Conservation (phyloP, 2,888 invertebrate species). For the Diplolepis rosae region DNA sequence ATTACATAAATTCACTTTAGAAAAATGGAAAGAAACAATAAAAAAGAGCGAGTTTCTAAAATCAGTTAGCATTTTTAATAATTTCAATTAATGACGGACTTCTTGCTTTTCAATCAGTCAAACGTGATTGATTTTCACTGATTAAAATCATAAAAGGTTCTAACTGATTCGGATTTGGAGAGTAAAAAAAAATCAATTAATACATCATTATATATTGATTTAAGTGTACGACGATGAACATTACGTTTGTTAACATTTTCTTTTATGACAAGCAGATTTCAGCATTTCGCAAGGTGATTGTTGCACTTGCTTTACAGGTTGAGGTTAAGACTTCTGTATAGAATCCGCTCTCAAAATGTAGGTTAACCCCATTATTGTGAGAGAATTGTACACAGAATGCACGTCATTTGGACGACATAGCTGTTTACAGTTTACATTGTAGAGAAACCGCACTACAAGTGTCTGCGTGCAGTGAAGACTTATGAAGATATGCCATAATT, state of each 20-base stretch:
- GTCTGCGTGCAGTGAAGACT: slow-evolving; percentile 8
- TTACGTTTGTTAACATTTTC: background rate
- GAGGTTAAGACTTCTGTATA: slow-evolving; percentile 50
- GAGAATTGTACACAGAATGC: slow-evolving; percentile 42
- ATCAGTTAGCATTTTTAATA: too few relatives aligned
- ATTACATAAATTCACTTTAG: too few relatives aligned
- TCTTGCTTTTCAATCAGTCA: too few relatives aligned
- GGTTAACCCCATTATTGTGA: slow-evolving; percentile 53
- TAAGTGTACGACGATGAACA: too few relatives aligned
- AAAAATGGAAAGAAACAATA: too few relatives aligned
- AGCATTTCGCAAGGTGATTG: background rate
- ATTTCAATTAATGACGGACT: too few relatives aligned
- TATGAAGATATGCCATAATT: slow-evolving; percentile 12
- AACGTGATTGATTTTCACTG: too few relatives aligned
- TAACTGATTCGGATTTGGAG: too few relatives aligned
- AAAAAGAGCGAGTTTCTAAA: too few relatives aligned
- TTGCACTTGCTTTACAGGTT: background rate
- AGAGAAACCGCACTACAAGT: slow-evolving; percentile 14
- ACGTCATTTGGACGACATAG: slow-evolving; percentile 21
- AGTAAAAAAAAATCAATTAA: too few relatives aligned
- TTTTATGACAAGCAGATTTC: background rate
- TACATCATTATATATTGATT: too few relatives aligned
- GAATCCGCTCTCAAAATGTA: slow-evolving; percentile 49
- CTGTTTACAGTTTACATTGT: slow-evolving; percentile 8
- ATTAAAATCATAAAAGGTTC: too few relatives aligned